Percentiles rank a stretch among this genome's conserved stretches.
phyloP scores from a whole-genome alignment of 2,888 invertebrate species.

The Scaptomyza cyrtandrae region DNA sequence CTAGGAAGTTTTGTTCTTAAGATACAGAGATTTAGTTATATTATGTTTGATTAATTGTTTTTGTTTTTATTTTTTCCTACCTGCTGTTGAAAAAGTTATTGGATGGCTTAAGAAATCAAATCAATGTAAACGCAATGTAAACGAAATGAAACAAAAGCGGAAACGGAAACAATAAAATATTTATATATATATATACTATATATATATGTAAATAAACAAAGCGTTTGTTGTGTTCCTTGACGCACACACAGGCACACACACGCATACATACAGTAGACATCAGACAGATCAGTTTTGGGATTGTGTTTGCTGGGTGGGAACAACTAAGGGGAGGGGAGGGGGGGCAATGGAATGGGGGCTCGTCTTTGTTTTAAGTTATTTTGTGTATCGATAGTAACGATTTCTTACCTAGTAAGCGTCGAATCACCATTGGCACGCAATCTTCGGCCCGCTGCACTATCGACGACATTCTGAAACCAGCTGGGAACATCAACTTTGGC shows the following conservation, averaged over 20 bases:
- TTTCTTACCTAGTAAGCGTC: conserved; percentile 82
- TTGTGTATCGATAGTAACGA: background rate
- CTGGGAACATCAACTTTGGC: conserved; percentile 90
- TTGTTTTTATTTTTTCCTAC: too few species aligned
- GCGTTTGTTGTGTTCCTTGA: conserved; percentile 36
- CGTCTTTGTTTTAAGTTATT: background rate
- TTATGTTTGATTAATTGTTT: background rate
- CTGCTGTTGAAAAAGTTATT: background rate
- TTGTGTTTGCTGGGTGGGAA: too few species aligned
- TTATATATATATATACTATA: too few species aligned
- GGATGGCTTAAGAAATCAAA: conserved; percentile 20
- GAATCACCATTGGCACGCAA: conserved; percentile 67
- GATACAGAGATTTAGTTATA: too few species aligned
- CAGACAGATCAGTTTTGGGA: background rate
- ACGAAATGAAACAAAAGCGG: conserved; percentile 54
- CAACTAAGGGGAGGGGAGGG: background rate
- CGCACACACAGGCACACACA: conserved; percentile 18
- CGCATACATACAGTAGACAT: conserved; percentile 8
- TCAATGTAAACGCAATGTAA: conserved; percentile 53
- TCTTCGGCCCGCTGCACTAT: conserved; percentile 84
- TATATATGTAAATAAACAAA: background rate
- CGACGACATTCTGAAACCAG: conserved; percentile 91
- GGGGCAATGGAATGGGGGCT: background rate
- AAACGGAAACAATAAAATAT: conserved; percentile 20
- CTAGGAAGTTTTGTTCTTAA: too few species aligned